Conservation (phyloP, 2,888 invertebrate species). For the Pyrrhia umbra region DNA sequence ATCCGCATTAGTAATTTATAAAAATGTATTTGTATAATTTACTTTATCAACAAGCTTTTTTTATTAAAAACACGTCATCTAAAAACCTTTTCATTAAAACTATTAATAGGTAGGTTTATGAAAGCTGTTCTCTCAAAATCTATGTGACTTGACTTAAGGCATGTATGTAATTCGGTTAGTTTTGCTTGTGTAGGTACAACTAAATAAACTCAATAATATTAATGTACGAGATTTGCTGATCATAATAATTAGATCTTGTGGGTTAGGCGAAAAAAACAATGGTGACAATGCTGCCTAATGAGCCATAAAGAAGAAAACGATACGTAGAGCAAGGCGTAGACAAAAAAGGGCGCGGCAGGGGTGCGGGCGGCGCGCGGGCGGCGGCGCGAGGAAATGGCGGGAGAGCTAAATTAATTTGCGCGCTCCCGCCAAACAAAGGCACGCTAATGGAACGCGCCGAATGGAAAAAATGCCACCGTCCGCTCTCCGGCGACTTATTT, state of each 20-base stretch:
- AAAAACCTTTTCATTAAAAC: too few species aligned
- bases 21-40: neutral
- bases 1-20: constrained; percentile 21
- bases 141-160: neutral
- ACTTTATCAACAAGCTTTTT: neutral
- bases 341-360: constrained; percentile 88
- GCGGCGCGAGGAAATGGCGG: constrained; percentile 88
- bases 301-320: constrained; percentile 91
- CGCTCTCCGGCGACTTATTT: constrained; percentile 89
- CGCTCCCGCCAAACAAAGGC: constrained; percentile 91
- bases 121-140: neutral
- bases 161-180: neutral
- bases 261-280: constrained; percentile 88
- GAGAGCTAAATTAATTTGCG: constrained; percentile 91
- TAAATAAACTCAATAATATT: constrained; percentile 63
- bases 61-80: too few species aligned
- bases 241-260: constrained; percentile 87
- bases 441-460: constrained; percentile 91
- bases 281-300: constrained; percentile 90
- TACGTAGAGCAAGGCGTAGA: constrained; percentile 90
- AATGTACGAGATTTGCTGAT: constrained; percentile 80
- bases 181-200: constrained; percentile 10
- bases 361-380: constrained; percentile 74
- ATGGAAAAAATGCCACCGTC: constrained; percentile 91
- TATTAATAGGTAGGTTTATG: neutral